A percentile compares a stretch with the other conserved stretches of the same genome.
Conservation (phyloP, 2,888 invertebrate species). For the Stictocephala bisonia region DNA sequence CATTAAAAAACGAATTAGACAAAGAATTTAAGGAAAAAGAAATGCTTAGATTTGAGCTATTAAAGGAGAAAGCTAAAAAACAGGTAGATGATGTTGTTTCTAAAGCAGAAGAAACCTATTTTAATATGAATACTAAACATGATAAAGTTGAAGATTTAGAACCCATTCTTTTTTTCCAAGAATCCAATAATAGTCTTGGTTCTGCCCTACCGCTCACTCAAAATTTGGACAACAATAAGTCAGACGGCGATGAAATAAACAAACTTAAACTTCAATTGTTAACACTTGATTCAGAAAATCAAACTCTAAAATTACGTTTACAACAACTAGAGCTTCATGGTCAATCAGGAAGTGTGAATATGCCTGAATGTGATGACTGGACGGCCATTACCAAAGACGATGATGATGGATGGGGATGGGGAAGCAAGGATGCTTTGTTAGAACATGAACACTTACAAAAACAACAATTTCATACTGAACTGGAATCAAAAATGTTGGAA, state of each 20-base stretch:
- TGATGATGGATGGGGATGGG: constrained; percentile 74
- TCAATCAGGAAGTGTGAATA: no score
- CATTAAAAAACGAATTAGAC: neutral
- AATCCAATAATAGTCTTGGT: no score
- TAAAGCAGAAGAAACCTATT: constrained; percentile 56
- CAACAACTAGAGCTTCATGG: constrained; percentile 17
- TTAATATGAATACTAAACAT: neutral
- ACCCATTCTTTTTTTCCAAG: neutral
- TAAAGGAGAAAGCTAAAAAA: constrained; percentile 56
- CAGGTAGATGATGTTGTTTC: constrained; percentile 63
- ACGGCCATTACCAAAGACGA: constrained; percentile 57
- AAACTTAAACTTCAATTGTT: constrained; percentile 1
- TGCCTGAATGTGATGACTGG: constrained; percentile 34
- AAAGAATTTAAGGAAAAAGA: constrained; percentile 53
- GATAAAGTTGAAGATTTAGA: neutral
- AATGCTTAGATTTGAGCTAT: constrained; percentile 58
- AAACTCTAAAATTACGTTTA: constrained; percentile 4
- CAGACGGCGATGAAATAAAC: neutral
- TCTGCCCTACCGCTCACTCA: no score
- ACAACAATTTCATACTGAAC: constrained; percentile 54
- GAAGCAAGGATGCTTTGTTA: constrained; percentile 67
- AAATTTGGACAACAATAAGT: neutral
- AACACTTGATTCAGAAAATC: neutral
- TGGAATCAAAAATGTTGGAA: constrained; percentile 67
- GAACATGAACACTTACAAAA: constrained; percentile 66